A percentile compares a stretch with the other conserved stretches of the same genome.
These are phyloP conservation scores for Rhagonycha lutea DNA, from an alignment of 2,888 invertebrate species.

Conservation along the genomic window DNA sequence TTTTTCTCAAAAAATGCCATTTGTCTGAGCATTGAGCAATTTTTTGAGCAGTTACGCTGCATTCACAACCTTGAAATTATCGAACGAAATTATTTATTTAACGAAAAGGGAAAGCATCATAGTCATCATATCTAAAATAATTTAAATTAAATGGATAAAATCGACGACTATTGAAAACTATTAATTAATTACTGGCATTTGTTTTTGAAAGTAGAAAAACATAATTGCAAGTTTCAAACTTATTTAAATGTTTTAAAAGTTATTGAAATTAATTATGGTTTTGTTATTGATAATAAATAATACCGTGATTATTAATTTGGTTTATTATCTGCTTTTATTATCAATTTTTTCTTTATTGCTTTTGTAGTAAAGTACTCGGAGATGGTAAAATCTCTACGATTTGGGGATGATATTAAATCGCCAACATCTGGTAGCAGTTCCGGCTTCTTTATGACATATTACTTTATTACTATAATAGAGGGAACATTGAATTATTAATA, in stretches of 20 bases:
- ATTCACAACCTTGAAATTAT: too few species aligned
- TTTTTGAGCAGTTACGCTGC: too few species aligned
- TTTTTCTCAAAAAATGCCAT: too few species aligned
- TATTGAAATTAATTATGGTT: neutral
- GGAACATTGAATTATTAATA: slow-evolving; percentile 58
- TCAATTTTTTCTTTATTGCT: slow-evolving; percentile 10
- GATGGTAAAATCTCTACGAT: slow-evolving; percentile 33
- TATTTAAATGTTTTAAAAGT: neutral
- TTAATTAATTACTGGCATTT: too few species aligned
- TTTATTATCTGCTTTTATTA: neutral
- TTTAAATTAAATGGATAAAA: too few species aligned
- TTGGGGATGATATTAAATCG: slow-evolving; percentile 53
- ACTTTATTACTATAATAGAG: slow-evolving; percentile 58
- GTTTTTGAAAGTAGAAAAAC: too few species aligned
- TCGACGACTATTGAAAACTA: too few species aligned
- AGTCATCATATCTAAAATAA: too few species aligned
- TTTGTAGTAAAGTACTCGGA: slow-evolving; percentile 15
- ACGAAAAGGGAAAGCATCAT: too few species aligned
- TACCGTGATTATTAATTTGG: neutral
- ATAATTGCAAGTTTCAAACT: too few species aligned
- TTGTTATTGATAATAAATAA: neutral
- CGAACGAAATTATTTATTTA: too few species aligned
- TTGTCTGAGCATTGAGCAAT: too few species aligned
- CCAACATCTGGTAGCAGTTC: slow-evolving; percentile 53
- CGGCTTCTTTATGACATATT: slow-evolving; percentile 53